These are phyloP conservation scores for Epinephelus fuscoguttatus DNA, from an alignment of 2,113 vertebrate species.

Conservation along the genomic window DNA sequence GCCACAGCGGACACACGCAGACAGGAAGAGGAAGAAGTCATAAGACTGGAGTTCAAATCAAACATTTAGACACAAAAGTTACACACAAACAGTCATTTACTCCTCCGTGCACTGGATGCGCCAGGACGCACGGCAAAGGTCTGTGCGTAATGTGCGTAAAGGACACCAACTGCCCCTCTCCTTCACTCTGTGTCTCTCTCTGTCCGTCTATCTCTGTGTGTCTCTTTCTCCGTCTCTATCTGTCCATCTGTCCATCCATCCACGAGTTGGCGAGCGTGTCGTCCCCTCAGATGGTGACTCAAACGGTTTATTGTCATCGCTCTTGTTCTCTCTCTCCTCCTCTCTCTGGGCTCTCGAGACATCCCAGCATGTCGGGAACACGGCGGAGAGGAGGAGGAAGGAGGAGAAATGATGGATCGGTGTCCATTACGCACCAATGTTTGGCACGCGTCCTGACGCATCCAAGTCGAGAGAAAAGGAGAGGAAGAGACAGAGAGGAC, in stretches of 20 bases:
- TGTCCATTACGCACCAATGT: constrained; percentile 51
- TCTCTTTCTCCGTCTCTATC: neutral
- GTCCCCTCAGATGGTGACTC: constrained; percentile 45
- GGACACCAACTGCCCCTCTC: constrained; percentile 23
- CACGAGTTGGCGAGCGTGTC: constrained; percentile 15
- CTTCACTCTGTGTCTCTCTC: neutral
- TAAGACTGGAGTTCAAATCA: neutral
- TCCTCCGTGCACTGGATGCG: neutral
- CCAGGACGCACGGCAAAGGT: constrained; percentile 40
- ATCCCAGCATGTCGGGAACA: constrained; percentile 42
- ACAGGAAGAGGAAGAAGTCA: neutral
- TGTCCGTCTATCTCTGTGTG: neutral
- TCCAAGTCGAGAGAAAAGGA: neutral
- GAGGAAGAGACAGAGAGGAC: neutral
- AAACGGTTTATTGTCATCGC: constrained; percentile 57
- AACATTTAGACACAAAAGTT: neutral
- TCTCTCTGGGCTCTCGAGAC: constrained; percentile 41
- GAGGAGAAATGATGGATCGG: constrained; percentile 16
- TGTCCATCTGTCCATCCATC: constrained; percentile 12
- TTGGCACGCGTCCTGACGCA: constrained; percentile 1
- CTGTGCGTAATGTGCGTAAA: constrained; percentile 46
- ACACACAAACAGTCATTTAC: neutral
- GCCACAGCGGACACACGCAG: neutral
- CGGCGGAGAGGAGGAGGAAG: constrained; percentile 1
- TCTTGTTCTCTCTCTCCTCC: constrained; percentile 22